Conservation (phyloP, 2,113 vertebrate genomes). For the Paraplagusia blochii region DNA sequence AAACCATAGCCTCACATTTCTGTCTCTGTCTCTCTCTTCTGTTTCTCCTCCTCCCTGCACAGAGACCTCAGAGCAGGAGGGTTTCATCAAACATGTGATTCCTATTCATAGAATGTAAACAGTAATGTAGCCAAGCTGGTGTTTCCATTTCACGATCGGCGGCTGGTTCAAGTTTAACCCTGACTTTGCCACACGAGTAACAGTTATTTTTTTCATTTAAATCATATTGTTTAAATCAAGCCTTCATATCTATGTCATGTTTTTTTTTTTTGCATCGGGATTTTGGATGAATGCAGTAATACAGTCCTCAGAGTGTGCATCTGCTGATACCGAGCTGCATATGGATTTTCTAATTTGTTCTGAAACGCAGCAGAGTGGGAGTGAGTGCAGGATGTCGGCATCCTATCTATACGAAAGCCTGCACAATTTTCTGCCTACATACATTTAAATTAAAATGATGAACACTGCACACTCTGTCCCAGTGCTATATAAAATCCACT, state of each 20-base stretch:
- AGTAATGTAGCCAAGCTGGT: constrained; percentile 56
- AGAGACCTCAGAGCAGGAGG: constrained; percentile 36
- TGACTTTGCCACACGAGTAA: constrained; percentile 18
- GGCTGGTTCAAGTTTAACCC: constrained; percentile 46
- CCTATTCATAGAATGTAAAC: constrained; percentile 77
- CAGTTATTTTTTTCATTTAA: neutral
- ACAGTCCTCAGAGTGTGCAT: neutral
- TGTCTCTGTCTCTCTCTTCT: neutral
- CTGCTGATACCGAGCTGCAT: neutral
- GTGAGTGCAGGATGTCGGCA: neutral
- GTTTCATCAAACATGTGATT: constrained; percentile 68
- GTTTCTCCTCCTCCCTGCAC: constrained; percentile 7
- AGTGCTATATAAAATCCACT: constrained; percentile 2
- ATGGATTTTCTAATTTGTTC: constrained; percentile 1
- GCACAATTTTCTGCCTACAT: constrained; percentile 1
- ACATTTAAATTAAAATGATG: constrained; percentile 20
- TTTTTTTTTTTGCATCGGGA: no score
- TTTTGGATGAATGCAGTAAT: no score
- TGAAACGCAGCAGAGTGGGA: neutral
- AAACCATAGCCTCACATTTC: neutral
- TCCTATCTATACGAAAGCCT: neutral
- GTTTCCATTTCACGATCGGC: constrained; percentile 62
- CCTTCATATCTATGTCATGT: no score
- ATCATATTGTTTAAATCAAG: no score
- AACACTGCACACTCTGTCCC: constrained; percentile 4